Base-by-base conservation (phyloP, 1,140 invertebrate species). In the Gryon sp. region DNA sequence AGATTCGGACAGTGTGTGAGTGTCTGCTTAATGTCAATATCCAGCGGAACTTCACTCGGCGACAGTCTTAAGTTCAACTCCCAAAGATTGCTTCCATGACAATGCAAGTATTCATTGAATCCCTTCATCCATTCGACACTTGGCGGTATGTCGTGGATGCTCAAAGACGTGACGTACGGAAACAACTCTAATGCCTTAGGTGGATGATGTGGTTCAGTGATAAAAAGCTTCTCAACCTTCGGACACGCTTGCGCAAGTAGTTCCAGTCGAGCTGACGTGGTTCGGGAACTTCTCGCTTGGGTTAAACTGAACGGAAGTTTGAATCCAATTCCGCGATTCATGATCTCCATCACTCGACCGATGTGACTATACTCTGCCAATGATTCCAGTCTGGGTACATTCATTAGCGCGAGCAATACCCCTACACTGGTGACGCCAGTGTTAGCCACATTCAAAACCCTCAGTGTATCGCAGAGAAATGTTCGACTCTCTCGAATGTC, bases 291-390 rank as follows among this genome's bases (percentile, higher is more conserved):
- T 40, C 82, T 79, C 0, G 84, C 87, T 15, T 88, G 83, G 1
- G 80, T 88, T 6, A 90, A 55, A 20, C 81, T 84, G 59, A 89
- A 88, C 2, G 84, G 83, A 7, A 80, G 66, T 34, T 84, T 83
- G 4, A 85, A 77, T 14, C 79, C 80, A 6, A 84, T 59, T 16
- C 80, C 81, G 46, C 80, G 59, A 28, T 84, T 85, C 80, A 89
- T 85, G 2, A 89, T 84, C 38, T 90, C 88, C 0, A 89, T 77
- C 0, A 89, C 88, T 11, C 84, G 69, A 1, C 86, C 88, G 62
- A 89, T 87, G 57, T 90, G 86, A 40, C 75, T 86, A 57, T 90
- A 90, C 15, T 90, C 89, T 0, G 87, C 89, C 19, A 90, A 43
- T 0, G 88, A 90, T 72, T 90, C 86, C 6, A 90, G 48, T 11